Evolutionary conservation across 2,113 vertebrate genomes (phyloP).

Genomic region (Barbus barbus): DNA sequence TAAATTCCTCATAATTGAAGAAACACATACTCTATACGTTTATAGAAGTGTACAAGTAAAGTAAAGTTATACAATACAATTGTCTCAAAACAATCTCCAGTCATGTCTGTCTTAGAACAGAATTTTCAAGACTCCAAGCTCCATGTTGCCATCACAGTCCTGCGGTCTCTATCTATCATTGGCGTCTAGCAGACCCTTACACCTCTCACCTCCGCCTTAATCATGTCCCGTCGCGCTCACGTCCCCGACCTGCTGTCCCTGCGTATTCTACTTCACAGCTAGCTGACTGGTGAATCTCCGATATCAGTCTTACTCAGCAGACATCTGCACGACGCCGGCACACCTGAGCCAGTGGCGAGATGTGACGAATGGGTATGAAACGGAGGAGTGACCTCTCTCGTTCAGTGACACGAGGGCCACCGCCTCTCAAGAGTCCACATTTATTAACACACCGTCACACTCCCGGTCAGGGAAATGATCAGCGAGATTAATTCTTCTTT

Average conservation of each 20-base stretch:
- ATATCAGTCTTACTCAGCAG: conserved; percentile 60
- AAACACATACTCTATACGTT: neutral
- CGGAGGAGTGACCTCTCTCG: conserved; percentile 55
- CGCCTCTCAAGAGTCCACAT: conserved; percentile 41
- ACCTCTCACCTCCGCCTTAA: conserved; percentile 23
- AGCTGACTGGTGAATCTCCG: neutral
- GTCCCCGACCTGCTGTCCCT: conserved; percentile 26
- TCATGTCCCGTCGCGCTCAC: conserved; percentile 1
- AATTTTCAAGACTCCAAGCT: neutral
- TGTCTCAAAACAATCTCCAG: neutral
- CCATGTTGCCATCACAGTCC: conserved; percentile 4
- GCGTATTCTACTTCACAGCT: conserved; percentile 42
- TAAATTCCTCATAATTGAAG: neutral
- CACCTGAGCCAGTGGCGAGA: conserved; percentile 36
- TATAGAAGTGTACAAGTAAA: too few species aligned
- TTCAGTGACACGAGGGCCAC: conserved; percentile 38
- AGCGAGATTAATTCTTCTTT: conserved; percentile 57
- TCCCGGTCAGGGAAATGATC: conserved; percentile 46
- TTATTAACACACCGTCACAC: conserved; percentile 52
- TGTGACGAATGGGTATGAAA: conserved; percentile 51
- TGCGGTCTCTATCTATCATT: conserved; percentile 17
- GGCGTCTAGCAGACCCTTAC: conserved; percentile 24
- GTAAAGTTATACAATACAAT: too few species aligned
- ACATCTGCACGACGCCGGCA: conserved; percentile 50
- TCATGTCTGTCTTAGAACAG: neutral